Percentiles rank a stretch among this genome's conserved stretches.
These are phyloP conservation scores for Rhodeus uyekii DNA, from an alignment of 2,797 vertebrate species.

Conservation along the genomic window DNA sequence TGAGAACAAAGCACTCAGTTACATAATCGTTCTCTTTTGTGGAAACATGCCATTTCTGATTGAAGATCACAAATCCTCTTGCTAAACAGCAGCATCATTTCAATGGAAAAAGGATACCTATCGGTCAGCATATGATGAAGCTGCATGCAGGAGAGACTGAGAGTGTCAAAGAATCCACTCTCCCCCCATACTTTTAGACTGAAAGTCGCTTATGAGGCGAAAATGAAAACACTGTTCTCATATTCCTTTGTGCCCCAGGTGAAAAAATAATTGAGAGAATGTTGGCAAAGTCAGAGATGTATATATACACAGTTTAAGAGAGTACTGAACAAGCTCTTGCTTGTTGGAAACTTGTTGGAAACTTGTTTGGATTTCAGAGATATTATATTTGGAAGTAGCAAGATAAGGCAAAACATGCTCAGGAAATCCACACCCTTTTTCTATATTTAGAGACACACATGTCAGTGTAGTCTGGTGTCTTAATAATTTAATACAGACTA, in stretches of 20 bases:
- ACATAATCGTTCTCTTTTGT: background rate
- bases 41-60: background rate
- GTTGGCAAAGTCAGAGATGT: conserved; percentile 15
- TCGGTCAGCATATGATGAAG: conserved; percentile 7
- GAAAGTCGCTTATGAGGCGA: conserved; percentile 66
- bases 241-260: conserved; percentile 68
- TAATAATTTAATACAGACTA: background rate
- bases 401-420: conserved; percentile 14
- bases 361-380: background rate
- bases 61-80: background rate
- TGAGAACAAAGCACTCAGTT: background rate
- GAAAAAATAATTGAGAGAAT: conserved; percentile 57
- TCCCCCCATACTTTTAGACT: conserved; percentile 67
- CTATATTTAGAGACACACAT: conserved; percentile 15
- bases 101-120: background rate
- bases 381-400: conserved; percentile 42
- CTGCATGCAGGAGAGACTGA: conserved; percentile 26
- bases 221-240: conserved; percentile 51
- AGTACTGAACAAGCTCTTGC: conserved; percentile 31
- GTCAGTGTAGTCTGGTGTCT: background rate
- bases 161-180: conserved; percentile 70
- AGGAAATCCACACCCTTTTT: conserved; percentile 19
- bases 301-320: background rate
- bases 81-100: background rate
- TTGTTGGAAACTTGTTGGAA: conserved; percentile 32